Base-by-base conservation (phyloP, 2,113 vertebrate species). In the Psephotus haematonotus region DNA sequence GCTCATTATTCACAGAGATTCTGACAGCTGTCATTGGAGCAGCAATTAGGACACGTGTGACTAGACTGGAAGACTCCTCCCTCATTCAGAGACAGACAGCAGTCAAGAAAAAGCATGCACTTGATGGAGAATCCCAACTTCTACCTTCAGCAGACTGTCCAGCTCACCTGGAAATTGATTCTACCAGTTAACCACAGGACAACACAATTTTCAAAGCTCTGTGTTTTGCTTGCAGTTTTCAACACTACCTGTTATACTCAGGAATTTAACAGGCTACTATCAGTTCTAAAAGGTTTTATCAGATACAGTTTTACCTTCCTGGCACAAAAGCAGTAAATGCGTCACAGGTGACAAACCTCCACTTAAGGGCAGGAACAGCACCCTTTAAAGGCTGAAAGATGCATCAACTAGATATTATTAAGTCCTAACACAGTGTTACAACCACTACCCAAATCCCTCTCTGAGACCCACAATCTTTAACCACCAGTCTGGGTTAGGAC, bases 11-110 rank as follows among this genome's bases (percentile, higher is more conserved):
- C 55, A 25, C 67, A 65, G 50, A 7, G 52, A 23, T 18, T 25
- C 84, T 27, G 68, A 11, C 2, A 22, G 67, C 1, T 11, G n/a
- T 17, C 18, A 44, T 0, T 41, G 67, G 13, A 64, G 11, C 19
- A 41, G n/a, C 6, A 39, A 39, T 39, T 9, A 0, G 0, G 52
- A 29, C 27, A 49, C 29, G 49, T 19, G 33, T 6, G 59, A 28
- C 35, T 5, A 1, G 3, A 10, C 35, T 12, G n/a, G 68, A 39
- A 76, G 59, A 43, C 29, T 39, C 68, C 47, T 16, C 50, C 8
- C 5, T 50, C 41, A 20, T 1, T 6, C 57, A 55, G 50, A 5
- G 31, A 33, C 6, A 7, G 60, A 6, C 9, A 43, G 69, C 17
- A 69, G 53, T 7, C 6, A 7, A 59, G 31, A 55, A 57, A 35